Percentiles rank a stretch among this genome's conserved stretches.
Evolutionary conservation across 2,888 invertebrate genomes (phyloP).

Genomic region (Vanessa cardui): DNA sequence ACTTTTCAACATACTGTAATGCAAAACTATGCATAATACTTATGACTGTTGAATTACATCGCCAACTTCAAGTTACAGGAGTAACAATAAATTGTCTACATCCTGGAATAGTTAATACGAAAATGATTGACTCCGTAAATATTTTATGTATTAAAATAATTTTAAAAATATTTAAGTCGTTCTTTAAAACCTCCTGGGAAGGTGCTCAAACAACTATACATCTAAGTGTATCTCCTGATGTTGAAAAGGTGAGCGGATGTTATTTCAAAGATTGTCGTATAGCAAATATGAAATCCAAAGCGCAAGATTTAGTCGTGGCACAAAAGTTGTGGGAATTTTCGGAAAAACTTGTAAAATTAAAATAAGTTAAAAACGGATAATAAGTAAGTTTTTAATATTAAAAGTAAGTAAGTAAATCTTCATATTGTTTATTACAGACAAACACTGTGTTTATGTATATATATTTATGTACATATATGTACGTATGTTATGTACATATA

Average conservation of each 20-base stretch:
- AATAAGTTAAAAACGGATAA: constrained; percentile 25
- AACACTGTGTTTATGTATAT: too few relatives aligned
- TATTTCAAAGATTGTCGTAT: constrained; percentile 84
- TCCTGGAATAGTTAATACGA: constrained; percentile 89
- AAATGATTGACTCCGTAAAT: constrained; percentile 80
- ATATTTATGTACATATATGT: too few relatives aligned
- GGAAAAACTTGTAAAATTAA: constrained; percentile 69
- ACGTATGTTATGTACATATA: too few relatives aligned
- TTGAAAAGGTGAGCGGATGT: constrained; percentile 82
- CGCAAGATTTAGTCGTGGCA: constrained; percentile 74
- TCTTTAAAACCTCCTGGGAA: constrained; percentile 58
- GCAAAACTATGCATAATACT: constrained; percentile 82
- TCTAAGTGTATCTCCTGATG: constrained; percentile 76
- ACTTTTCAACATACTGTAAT: constrained; percentile 27
- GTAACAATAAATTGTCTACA: constrained; percentile 91
- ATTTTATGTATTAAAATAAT: constrained; percentile 50
- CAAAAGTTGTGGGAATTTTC: constrained; percentile 86
- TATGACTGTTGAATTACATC: constrained; percentile 85
- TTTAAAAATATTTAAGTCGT: constrained; percentile 57
- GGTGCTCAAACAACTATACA: constrained; percentile 81
- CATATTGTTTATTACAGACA: too few relatives aligned
- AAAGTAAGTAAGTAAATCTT: too few relatives aligned
- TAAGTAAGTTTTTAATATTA: too few relatives aligned
- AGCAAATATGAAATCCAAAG: constrained; percentile 61
- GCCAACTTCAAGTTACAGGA: constrained; percentile 85